Base-by-base conservation (phyloP, 2,888 invertebrate species). In the Calameuta idolon region DNA sequence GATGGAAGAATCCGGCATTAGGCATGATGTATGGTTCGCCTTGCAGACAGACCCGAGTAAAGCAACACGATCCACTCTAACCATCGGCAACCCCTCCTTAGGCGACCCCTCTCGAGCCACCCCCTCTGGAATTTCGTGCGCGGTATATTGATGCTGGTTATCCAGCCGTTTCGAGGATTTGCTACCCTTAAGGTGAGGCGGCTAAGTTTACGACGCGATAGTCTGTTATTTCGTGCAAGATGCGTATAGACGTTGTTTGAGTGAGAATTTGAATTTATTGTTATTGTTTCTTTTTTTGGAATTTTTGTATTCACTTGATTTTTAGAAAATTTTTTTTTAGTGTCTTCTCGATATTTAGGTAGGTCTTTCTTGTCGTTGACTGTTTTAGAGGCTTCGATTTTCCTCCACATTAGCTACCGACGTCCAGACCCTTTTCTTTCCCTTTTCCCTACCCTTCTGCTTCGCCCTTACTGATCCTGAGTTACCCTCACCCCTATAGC, bases 111-210 rank as follows among this genome's bases (percentile, higher is more conserved):
- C 83, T 81, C 81, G 75, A 75, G 74, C 73, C 74, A 74, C 77
- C 78, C 79, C 80, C 79, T 79, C 35, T 79, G 84, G 85, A 88
- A 89, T 87, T 91, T 85, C 91, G 91, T 91, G 91, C 89, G 79
- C 82, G 83, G 91, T 89, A 90, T 91, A 91, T 91, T 89, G 90
- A 91, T 91, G 90, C 83, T 82, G 77, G 80, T 85, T 84, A 83
- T 84, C 86, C 84, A 80, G 75, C 80, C 78, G 40, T 40, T 40
- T 5, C 40, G 40, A 40, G 40, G 40, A 40, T 40, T 40, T 40
- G 15, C 15, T 40, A 40, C 40, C 40, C 40, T 15, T 40, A 40
- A 40, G 40, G 40, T 15, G 40, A 40, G 40, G 40, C 15, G 40
- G 40, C 1, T 15, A 40, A 40, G 15, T 40, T 15, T 15, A 15